Percentiles rank a stretch among this genome's conserved stretches.
phyloP scores from a whole-genome alignment of 35 echinoderm and acorn worm species.

The Acanthaster planci region DNA sequence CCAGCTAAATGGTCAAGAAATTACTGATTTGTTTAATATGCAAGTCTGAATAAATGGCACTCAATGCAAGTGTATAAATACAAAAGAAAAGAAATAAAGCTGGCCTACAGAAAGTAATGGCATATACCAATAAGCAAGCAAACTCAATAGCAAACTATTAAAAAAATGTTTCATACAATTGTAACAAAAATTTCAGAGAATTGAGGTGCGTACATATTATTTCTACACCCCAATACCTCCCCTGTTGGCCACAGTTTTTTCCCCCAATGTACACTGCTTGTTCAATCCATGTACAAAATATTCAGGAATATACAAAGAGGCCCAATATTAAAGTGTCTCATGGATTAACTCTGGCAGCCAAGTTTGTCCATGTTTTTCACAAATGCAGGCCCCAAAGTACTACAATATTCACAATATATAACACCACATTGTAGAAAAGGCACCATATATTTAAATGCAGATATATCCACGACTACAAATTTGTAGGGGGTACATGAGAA shows the following conservation, averaged over 20 bases:
- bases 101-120: neutral
- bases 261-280: neutral
- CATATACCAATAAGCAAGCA: neutral
- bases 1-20: neutral
- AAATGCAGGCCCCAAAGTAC: neutral
- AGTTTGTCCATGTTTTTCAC: neutral
- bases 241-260: neutral
- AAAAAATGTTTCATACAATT: neutral
- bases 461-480: constrained; percentile 10
- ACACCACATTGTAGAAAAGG: constrained; percentile 25
- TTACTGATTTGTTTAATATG: neutral
- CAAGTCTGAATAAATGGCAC: neutral
- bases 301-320: neutral
- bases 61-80: neutral
- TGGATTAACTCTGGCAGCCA: neutral
- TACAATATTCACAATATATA: constrained; percentile 24
- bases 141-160: constrained; percentile 17
- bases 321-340: neutral
- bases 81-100: neutral
- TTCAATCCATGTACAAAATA: constrained; percentile 18
- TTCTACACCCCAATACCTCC: neutral
- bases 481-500: neutral
- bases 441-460: constrained; percentile 1
- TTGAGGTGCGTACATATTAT: neutral
- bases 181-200: constrained; percentile 18